phyloP scores from a whole-genome alignment of 2,797 vertebrate species.

The Centropyge bicolor region DNA sequence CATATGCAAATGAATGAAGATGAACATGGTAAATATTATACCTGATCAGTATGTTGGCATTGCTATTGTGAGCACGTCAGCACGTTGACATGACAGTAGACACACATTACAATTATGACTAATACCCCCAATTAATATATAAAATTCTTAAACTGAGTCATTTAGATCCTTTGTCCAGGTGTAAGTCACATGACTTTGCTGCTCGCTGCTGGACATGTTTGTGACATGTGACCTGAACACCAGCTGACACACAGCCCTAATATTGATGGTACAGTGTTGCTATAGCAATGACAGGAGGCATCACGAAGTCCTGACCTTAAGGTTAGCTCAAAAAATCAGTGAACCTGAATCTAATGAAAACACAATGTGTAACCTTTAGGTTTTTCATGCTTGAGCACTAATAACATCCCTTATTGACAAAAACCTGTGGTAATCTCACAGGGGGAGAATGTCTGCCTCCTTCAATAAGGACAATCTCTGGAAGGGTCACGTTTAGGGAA shows the following conservation, averaged over 20 bases:
- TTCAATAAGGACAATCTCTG: constrained; percentile 1
- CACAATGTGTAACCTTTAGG: constrained; percentile 11
- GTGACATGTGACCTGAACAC: constrained; percentile 1
- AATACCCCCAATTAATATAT: not conserved
- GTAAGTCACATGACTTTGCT: too few species aligned
- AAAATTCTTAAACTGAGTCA: not conserved
- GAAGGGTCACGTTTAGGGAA: not conserved
- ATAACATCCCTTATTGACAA: constrained; percentile 22
- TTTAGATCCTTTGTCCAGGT: too few species aligned
- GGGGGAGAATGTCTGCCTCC: not conserved
- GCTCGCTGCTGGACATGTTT: not conserved
- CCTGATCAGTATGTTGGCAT: not conserved
- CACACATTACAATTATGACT: not conserved
- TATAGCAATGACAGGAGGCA: not conserved
- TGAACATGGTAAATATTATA: not conserved
- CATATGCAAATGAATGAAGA: not conserved
- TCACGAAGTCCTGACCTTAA: not conserved
- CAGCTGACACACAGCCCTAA: not conserved
- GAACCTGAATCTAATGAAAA: constrained; percentile 33
- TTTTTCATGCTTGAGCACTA: constrained; percentile 12
- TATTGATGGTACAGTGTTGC: constrained; percentile 5
- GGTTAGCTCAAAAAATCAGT: not conserved
- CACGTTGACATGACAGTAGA: not conserved
- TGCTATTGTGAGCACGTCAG: not conserved
- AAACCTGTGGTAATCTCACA: constrained; percentile 7